phyloP scores from a whole-genome alignment of 2,888 invertebrate species.

The Dioctria linearis region DNA sequence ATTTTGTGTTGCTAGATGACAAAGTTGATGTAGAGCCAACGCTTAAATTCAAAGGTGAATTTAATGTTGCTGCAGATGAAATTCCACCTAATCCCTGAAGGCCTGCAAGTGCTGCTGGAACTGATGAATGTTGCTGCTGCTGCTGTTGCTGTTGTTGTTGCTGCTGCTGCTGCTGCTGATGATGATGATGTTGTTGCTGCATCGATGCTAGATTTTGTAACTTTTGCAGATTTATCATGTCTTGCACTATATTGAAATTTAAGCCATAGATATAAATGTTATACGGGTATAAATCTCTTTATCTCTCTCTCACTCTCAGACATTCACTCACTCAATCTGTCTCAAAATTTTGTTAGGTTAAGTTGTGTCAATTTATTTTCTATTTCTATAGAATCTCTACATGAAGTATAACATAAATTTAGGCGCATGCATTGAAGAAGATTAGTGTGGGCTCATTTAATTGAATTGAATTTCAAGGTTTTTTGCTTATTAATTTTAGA shows the following conservation, averaged over 20 bases:
- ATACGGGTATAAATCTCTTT: neutral
- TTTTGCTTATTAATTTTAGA: neutral
- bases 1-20: constrained; percentile 72
- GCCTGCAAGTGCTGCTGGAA: constrained; percentile 77
- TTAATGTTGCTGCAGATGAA: constrained; percentile 76
- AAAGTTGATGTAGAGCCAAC: constrained; percentile 73
- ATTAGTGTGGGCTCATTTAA: constrained; percentile 41
- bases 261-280: constrained; percentile 52
- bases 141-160: constrained; percentile 68
- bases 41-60: constrained; percentile 87
- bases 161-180: constrained; percentile 60
- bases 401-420: no score
- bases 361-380: constrained; percentile 49
- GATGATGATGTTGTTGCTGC: constrained; percentile 65
- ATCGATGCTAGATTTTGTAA: constrained; percentile 86
- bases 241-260: constrained; percentile 68
- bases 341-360: constrained; percentile 33
- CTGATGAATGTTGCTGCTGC: constrained; percentile 75
- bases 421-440: constrained; percentile 28
- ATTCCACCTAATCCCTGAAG: constrained; percentile 74
- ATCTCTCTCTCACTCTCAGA: no score
- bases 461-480: constrained; percentile 23
- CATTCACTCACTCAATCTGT: neutral
- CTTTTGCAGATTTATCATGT: constrained; percentile 74
- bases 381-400: constrained; percentile 3